Percentiles rank a stretch among this genome's conserved stretches.
Conservation (phyloP, 2,888 invertebrate genomes). For the Polydrusus tereticollis region DNA sequence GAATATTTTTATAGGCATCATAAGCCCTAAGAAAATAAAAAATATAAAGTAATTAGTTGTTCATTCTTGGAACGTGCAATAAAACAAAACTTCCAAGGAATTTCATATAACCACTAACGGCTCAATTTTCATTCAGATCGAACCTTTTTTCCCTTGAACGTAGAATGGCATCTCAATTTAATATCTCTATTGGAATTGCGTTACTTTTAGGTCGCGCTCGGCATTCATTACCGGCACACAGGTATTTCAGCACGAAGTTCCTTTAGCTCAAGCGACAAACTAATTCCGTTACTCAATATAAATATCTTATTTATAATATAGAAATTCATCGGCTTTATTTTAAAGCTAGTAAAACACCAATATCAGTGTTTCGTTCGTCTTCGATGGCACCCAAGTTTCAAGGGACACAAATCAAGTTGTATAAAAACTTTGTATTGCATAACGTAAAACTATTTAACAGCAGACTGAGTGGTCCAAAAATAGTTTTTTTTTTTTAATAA, state of each 20-base stretch:
- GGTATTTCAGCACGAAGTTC: constrained; percentile 30
- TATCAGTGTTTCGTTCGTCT: no score
- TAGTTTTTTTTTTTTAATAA: no score
- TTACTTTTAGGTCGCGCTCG: constrained; percentile 17
- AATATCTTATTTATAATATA: no score
- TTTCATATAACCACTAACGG: constrained; percentile 34
- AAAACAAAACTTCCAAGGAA: constrained; percentile 16
- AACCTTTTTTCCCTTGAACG: constrained; percentile 14
- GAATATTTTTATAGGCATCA: no score
- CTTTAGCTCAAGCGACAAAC: background rate
- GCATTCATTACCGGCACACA: constrained; percentile 28
- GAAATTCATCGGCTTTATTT: no score
- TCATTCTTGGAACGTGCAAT: background rate
- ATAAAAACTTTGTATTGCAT: no score
- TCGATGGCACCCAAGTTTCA: no score
- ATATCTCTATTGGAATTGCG: constrained; percentile 40
- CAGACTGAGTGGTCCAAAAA: no score
- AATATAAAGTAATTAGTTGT: background rate
- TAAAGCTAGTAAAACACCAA: no score
- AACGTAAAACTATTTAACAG: no score
- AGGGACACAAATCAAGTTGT: no score
- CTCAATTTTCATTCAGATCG: constrained; percentile 28
- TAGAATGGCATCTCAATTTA: constrained; percentile 44
- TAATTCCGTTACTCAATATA: background rate
- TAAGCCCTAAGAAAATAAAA: no score